Conservation (phyloP, 2,797 vertebrate genomes). For the Spatula versicolor region DNA sequence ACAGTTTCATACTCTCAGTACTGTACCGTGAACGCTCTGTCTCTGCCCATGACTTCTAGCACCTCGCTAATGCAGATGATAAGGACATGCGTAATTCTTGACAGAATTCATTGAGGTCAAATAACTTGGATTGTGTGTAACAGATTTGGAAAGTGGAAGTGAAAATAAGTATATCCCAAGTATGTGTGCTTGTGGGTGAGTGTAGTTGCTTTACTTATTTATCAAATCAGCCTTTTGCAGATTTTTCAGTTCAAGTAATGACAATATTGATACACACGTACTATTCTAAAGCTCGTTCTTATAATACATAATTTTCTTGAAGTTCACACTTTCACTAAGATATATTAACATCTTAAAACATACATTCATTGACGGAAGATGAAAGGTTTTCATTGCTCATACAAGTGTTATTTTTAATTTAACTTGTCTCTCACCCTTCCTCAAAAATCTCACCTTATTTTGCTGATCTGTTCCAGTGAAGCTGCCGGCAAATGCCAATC, state of each 20-base stretch:
- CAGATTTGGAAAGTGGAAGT: neutral
- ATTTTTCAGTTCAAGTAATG: neutral
- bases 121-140: neutral
- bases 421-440: conserved; percentile 1
- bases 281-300: neutral
- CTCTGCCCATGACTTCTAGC: neutral
- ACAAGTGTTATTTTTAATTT: conserved; percentile 18
- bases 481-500: conserved; percentile 17
- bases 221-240: neutral
- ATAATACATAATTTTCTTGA: neutral
- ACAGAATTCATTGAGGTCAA: neutral
- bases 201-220: neutral
- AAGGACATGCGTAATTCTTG: neutral
- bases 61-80: neutral
- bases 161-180: neutral
- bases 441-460: conserved; percentile 6
- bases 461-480: neutral
- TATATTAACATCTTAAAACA: neutral
- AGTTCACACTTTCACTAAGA: neutral
- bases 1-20: neutral
- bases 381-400: neutral
- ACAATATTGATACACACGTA: neutral
- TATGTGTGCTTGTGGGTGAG: neutral
- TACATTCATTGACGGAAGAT: neutral
- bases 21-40: rapidly evolving